These are phyloP conservation scores for Crypturellus tataupa DNA, from an alignment of 2,797 vertebrate genomes.

Conservation along the genomic window DNA sequence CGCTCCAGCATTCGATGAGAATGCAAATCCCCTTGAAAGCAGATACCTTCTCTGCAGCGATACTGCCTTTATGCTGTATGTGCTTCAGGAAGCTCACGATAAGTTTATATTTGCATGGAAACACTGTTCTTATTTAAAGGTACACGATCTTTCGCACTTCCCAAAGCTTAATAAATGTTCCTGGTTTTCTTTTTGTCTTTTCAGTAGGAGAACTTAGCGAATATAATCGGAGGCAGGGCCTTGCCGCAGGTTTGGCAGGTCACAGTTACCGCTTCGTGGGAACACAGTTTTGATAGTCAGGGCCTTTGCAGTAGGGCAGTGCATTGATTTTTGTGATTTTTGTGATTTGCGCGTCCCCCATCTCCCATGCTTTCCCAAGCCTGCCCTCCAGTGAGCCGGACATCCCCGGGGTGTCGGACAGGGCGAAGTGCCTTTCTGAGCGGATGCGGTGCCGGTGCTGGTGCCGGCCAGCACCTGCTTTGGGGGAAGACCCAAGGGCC, in stretches of 20 bases:
- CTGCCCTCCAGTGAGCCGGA: not conserved
- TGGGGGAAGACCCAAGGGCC: not conserved
- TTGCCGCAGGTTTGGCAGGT: not conserved
- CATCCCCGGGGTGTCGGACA: fast-evolving
- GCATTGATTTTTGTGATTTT: not conserved
- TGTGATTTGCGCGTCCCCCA: not conserved
- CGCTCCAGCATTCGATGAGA: constrained; percentile 70
- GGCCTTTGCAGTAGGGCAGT: not conserved
- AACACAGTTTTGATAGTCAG: not conserved
- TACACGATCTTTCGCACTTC: not conserved
- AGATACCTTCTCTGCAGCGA: constrained; percentile 55
- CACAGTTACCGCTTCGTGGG: not conserved
- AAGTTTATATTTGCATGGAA: constrained; percentile 23
- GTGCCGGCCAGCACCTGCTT: not conserved
- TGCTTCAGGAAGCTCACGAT: constrained; percentile 22
- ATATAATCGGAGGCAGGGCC: not conserved
- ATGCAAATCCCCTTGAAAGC: constrained; percentile 74
- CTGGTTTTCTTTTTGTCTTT: not conserved
- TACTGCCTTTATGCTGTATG: constrained; percentile 22
- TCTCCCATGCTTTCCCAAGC: not conserved
- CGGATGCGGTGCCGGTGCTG: fast-evolving
- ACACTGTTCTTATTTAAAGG: constrained; percentile 1
- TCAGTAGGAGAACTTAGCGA: not conserved
- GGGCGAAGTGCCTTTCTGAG: fast-evolving
- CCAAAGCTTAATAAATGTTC: not conserved